Base-by-base conservation (phyloP, 2,113 vertebrate genomes). In the cattle (Bos taurus) region DNA sequence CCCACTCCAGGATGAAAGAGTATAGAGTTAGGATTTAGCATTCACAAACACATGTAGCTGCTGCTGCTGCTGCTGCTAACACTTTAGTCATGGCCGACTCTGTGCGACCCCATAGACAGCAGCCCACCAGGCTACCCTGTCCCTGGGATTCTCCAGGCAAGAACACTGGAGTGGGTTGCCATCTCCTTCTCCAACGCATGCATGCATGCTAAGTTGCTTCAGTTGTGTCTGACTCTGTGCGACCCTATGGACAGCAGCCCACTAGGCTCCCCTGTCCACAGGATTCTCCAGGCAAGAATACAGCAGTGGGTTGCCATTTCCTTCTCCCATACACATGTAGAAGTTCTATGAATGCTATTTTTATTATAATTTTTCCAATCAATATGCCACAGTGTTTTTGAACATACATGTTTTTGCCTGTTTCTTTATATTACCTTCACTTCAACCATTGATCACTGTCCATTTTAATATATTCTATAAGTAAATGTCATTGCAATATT, bases 351-450 rank as follows among this genome's bases (percentile, higher is more conserved):
- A 94, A 74, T 80, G 6, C n/a, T 93, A 84, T 78, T 40, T 81
- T 94, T 48, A 60, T 84, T 60, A 71, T 93, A 62, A 54, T 28
- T 78, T 96, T 94, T 57, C 5, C 64, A 95, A 82, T 91, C 7
- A 83, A 33, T 78, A 88, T 57, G 16, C 14, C 36, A 94, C n/a
- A 85, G 28, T 78, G 48, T 40, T 95, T 97, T 33, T 23, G 54
- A 94, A 95, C 5, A 85, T 46, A 62, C 36, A 81, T 43, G 1
- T 46, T 92, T 91, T 84, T 71, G 19, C 17, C 40, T 56, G 7
- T 64, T 95, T 95, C 16, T 86, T 93, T 93, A 64, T 30, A 62
- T 82, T 71, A 67, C 17, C 26, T 90, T 93, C n/a, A 88, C 11
- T 78, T 80, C 67, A 25, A 43, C 16, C 26, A 78, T 1, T 95